Conservation (phyloP, 2,797 vertebrate genomes). For the Crenichthys baileyi region DNA sequence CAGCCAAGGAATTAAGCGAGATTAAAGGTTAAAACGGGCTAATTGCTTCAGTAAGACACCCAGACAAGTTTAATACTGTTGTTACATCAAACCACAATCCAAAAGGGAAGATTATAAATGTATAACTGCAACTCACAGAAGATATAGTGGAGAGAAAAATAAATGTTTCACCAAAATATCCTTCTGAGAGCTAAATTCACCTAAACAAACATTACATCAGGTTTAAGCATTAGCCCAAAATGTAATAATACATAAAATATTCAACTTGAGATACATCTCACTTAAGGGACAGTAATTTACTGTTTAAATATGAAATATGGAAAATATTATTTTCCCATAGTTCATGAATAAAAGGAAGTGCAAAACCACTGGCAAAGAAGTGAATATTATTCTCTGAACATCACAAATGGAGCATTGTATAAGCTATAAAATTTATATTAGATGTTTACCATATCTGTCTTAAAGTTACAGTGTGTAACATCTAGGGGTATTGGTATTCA, state of each 20-base stretch:
- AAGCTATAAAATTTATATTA: background rate
- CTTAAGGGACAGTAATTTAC: background rate
- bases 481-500: background rate
- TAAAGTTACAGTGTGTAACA: too few relatives aligned
- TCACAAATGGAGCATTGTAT: background rate
- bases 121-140: conserved; percentile 32
- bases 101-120: conserved; percentile 28
- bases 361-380: background rate
- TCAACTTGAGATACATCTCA: background rate
- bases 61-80: conserved; percentile 47
- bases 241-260: background rate
- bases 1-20: conserved; percentile 61
- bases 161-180: conserved; percentile 22
- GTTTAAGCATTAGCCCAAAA: background rate
- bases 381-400: background rate
- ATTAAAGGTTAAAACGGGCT: conserved; percentile 74
- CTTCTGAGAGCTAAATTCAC: conserved; percentile 32
- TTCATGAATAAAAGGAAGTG: background rate
- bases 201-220: background rate
- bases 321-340: background rate
- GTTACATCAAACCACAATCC: conserved; percentile 53
- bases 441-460: background rate
- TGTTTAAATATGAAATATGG: too few relatives aligned
- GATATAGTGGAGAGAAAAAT: conserved; percentile 11
- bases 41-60: conserved; percentile 75